Conservation (phyloP, 2,797 vertebrate genomes). For the Manis crassicaudata region DNA sequence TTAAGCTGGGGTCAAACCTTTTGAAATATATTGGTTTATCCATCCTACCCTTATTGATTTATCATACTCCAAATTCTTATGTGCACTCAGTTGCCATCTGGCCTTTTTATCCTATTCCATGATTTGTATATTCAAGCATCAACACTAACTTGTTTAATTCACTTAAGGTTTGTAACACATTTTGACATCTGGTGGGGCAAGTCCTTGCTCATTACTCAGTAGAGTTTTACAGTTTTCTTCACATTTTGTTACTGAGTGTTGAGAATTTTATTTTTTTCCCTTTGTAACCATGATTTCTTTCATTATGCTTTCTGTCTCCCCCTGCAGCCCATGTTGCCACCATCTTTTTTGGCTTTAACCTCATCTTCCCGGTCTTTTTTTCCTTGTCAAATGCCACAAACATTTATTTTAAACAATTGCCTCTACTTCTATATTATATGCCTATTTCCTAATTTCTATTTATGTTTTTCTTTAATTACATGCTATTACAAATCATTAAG, state of each 20-base stretch:
- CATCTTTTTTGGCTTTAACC: not conserved
- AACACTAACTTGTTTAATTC: conserved; percentile 19
- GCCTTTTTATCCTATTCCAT: conserved; percentile 1
- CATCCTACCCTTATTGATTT: not conserved
- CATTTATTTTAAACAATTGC: conserved; percentile 36
- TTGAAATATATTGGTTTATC: conserved; percentile 19
- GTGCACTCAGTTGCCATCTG: not conserved
- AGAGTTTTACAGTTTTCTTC: conserved; percentile 39
- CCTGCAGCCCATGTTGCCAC: not conserved
- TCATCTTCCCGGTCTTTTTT: conserved; percentile 6
- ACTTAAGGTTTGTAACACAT: conserved; percentile 39
- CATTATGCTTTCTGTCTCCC: conserved; percentile 8
- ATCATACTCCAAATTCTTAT: conserved; percentile 6
- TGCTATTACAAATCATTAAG: conserved; percentile 24
- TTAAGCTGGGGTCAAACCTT: not conserved
- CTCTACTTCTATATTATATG: conserved; percentile 27
- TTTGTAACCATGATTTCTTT: not conserved
- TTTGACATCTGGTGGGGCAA: conserved; percentile 8
- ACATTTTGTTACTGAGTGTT: not conserved
- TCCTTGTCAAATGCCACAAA: conserved; percentile 37
- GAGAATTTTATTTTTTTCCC: not conserved
- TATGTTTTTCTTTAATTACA: conserved; percentile 31
- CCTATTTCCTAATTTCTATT: conserved; percentile 18
- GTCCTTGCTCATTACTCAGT: not conserved
- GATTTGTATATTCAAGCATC: not conserved